A percentile compares a stretch with the other conserved stretches of the same genome.
These are phyloP conservation scores for Hippoglossus stenolepis DNA, from an alignment of 2,113 vertebrate genomes.

Conservation along the genomic window DNA sequence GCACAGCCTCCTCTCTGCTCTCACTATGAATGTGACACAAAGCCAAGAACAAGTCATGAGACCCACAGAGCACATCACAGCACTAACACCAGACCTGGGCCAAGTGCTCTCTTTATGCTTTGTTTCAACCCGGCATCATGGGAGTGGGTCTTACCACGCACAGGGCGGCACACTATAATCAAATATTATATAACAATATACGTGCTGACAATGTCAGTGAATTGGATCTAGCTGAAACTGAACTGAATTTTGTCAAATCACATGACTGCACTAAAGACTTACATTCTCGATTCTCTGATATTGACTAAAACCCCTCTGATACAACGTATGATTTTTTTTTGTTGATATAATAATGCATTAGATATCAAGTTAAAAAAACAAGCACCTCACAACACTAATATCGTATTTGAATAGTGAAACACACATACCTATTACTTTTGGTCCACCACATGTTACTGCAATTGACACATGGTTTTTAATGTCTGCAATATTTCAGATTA, in stretches of 20 bases:
- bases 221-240: background rate
- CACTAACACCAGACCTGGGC: conserved; percentile 10
- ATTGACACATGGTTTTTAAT: no score
- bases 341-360: background rate
- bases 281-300: no score
- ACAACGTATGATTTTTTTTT: no score
- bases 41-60: conserved; percentile 68
- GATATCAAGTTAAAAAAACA: background rate
- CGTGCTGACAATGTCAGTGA: background rate
- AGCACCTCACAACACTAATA: background rate
- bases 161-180: background rate
- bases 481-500: no score
- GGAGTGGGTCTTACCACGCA: background rate
- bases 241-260: background rate
- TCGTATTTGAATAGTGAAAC: background rate
- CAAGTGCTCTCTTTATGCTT: background rate
- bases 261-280: no score
- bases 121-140: conserved; percentile 16
- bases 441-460: no score
- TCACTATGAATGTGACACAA: conserved; percentile 41
- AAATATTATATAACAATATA: background rate
- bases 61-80: conserved; percentile 35
- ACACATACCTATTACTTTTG: background rate
- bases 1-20: conserved; percentile 34
- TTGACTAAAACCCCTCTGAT: no score